These are phyloP conservation scores for Parasteatoda tepidariorum DNA, from an alignment of 1,140 invertebrate species.

Conservation along the genomic window DNA sequence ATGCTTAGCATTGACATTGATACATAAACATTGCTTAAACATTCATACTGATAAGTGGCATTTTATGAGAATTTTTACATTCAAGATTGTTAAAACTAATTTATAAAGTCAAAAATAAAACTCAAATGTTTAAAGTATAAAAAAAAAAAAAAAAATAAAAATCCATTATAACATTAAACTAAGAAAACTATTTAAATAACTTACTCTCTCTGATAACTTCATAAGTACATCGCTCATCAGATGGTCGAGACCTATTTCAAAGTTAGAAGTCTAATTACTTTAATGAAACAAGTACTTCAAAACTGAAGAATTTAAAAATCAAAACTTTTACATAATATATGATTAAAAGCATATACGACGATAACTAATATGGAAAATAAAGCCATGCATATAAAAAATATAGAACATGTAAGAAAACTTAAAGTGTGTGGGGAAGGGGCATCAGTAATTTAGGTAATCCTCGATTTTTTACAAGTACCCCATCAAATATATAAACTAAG, in stretches of 20 bases:
- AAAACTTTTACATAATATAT: neutral
- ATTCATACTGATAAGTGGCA: too few species aligned
- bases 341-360: neutral
- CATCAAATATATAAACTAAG: too few species aligned
- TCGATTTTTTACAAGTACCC: too few species aligned
- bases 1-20: too few species aligned
- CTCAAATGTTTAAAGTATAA: neutral
- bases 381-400: neutral
- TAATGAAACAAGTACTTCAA: neutral
- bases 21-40: too few species aligned
- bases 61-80: too few species aligned
- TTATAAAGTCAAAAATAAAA: neutral
- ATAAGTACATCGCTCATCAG: slow-evolving; percentile 71
- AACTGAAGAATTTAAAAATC: neutral
- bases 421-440: neutral
- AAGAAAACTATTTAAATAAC: neutral
- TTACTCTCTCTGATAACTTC: slow-evolving; percentile 74
- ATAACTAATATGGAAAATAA: neutral
- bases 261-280: neutral
- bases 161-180: neutral
- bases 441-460: too few species aligned
- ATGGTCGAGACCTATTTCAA: slow-evolving; percentile 59
- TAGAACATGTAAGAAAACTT: neutral
- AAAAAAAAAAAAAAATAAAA: neutral
- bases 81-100: neutral